Percentiles rank a stretch among this genome's conserved stretches.
Evolutionary conservation across 2,113 vertebrate species (phyloP).

Genomic region (Phrynocephalus versicolor): DNA sequence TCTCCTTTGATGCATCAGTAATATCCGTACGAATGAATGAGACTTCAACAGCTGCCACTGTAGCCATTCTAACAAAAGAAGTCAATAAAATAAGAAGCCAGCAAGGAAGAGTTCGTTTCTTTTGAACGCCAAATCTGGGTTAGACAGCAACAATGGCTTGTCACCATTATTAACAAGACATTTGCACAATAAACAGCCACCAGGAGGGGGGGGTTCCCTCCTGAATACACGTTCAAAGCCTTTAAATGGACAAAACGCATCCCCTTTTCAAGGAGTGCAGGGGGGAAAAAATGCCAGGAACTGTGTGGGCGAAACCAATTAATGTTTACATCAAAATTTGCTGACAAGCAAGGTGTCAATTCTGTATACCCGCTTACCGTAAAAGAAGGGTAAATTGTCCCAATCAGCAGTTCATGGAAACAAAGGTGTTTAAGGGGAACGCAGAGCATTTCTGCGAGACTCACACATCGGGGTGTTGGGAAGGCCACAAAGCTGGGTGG

Average conservation of each 20-base stretch:
- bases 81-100: not conserved
- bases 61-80: not conserved
- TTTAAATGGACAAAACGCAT: constrained; percentile 51
- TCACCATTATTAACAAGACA: constrained; percentile 23
- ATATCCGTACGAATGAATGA: not conserved
- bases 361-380: not conserved
- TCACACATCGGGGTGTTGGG: not conserved
- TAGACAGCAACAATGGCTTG: not conserved
- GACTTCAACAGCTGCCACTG: not conserved
- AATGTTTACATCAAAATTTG: constrained; percentile 30
- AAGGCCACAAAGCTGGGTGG: not conserved
- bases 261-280: constrained; percentile 6
- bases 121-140: constrained; percentile 28
- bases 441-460: not conserved
- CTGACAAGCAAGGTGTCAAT: constrained; percentile 8
- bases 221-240: constrained; percentile 41
- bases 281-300: constrained; percentile 33
- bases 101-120: not conserved
- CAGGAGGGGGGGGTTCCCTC: constrained; percentile 16
- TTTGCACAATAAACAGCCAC: constrained; percentile 61
- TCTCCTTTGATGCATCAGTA: not conserved
- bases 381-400: constrained; percentile 27
- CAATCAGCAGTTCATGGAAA: constrained; percentile 39
- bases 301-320: constrained; percentile 57
- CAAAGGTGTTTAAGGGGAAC: constrained; percentile 27